These are phyloP conservation scores for Biston betularia DNA, from an alignment of 2,888 invertebrate genomes.

Conservation along the genomic window DNA sequence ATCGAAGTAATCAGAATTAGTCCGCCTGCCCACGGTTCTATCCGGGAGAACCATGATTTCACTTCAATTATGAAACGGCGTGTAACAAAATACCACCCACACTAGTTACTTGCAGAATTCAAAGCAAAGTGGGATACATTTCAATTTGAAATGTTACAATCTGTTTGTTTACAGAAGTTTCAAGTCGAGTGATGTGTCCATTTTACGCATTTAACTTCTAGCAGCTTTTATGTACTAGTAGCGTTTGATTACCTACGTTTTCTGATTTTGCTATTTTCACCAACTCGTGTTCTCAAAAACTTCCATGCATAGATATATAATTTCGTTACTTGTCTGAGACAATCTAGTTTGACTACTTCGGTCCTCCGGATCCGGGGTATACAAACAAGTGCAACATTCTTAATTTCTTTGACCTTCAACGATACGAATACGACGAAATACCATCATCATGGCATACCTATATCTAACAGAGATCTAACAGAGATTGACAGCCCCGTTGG, in stretches of 20 bases:
- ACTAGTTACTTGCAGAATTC: background rate
- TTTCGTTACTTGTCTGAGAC: no score
- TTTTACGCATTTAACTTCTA: background rate
- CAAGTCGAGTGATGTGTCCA: background rate
- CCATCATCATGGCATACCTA: no score
- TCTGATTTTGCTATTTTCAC: background rate
- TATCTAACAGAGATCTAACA: no score
- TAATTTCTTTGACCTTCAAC: no score
- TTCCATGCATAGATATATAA: no score
- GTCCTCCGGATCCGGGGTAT: no score
- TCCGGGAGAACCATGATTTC: slow-evolving; percentile 20
- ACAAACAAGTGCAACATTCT: no score
- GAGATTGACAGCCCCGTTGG: no score
- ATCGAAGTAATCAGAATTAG: slow-evolving; percentile 21
- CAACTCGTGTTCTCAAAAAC: no score
- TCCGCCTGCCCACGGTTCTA: slow-evolving; percentile 12
- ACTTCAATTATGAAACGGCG: slow-evolving; percentile 15
- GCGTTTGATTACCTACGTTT: background rate
- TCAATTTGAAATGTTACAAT: slow-evolving; percentile 10
- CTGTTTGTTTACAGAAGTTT: background rate
- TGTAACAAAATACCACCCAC: slow-evolving; percentile 14
- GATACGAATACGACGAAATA: no score
- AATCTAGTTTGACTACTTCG: no score
- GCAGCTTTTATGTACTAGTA: background rate
- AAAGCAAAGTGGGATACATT: slow-evolving; percentile 1